These are phyloP conservation scores for Macrophya annulata DNA, from an alignment of 2,888 invertebrate genomes.

Conservation along the genomic window DNA sequence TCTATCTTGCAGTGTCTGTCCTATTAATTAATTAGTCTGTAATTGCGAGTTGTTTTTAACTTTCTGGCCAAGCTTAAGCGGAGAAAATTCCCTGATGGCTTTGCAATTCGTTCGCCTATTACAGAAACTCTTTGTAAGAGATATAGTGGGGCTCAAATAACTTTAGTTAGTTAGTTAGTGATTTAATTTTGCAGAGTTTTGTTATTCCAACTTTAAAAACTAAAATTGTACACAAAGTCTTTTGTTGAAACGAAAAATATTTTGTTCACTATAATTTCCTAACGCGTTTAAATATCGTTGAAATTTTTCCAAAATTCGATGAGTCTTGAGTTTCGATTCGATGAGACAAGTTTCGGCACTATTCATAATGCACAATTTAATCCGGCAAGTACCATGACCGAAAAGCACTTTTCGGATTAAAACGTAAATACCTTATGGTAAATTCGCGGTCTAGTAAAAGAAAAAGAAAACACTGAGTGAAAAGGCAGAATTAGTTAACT, in stretches of 20 bases:
- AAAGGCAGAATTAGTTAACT: neutral
- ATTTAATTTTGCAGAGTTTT: neutral
- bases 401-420: neutral
- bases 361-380: neutral
- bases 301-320: neutral
- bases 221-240: neutral
- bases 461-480: neutral
- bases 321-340: neutral
- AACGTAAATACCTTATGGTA: neutral
- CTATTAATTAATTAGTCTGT: conserved; percentile 34
- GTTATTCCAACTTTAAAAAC: neutral
- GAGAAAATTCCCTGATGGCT: conserved; percentile 1
- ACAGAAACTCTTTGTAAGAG: neutral
- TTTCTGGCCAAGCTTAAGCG: neutral
- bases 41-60: neutral
- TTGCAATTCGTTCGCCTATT: neutral
- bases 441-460: neutral
- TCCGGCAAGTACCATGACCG: neutral
- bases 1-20: neutral
- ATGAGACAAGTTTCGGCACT: neutral
- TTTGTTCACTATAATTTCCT: neutral
- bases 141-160: neutral
- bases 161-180: neutral
- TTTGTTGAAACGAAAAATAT: too few species aligned
- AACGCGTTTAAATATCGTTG: neutral